These are phyloP conservation scores for Anser brachyrhynchus DNA, from an alignment of 2,113 vertebrate genomes.

Conservation along the genomic window DNA sequence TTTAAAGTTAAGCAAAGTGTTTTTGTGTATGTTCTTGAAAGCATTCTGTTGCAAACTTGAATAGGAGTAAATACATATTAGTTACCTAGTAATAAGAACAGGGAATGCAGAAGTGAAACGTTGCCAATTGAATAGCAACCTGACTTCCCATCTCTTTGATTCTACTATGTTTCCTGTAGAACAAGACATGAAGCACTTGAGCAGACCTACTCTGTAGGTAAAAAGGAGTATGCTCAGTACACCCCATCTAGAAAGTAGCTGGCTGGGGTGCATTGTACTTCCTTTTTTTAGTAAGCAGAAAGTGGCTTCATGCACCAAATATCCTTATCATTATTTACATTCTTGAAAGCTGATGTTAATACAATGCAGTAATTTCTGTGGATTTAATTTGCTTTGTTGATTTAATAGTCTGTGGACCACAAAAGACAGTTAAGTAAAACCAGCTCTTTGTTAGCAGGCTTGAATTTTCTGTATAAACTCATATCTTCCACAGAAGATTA, in stretches of 20 bases:
- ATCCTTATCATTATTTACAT: background rate
- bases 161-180: background rate
- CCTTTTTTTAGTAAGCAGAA: background rate
- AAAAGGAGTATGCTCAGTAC: background rate
- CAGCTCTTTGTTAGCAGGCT: background rate
- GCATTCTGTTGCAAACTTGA: background rate
- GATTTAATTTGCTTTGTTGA: constrained; percentile 1
- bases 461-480: constrained; percentile 24
- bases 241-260: background rate
- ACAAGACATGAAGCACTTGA: background rate
- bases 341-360: constrained; percentile 10
- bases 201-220: background rate
- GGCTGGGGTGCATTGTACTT: background rate
- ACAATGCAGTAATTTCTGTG: background rate
- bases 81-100: background rate
- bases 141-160: background rate
- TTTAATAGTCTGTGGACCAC: constrained; percentile 2
- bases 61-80: background rate
- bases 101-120: background rate
- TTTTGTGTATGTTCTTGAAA: constrained; percentile 4
- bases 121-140: background rate
- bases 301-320: background rate
- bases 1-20: background rate
- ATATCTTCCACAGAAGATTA: background rate
- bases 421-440: constrained; percentile 16